phyloP scores from a whole-genome alignment of 2,888 invertebrate genomes.

The Muschampia plurimacula region DNA sequence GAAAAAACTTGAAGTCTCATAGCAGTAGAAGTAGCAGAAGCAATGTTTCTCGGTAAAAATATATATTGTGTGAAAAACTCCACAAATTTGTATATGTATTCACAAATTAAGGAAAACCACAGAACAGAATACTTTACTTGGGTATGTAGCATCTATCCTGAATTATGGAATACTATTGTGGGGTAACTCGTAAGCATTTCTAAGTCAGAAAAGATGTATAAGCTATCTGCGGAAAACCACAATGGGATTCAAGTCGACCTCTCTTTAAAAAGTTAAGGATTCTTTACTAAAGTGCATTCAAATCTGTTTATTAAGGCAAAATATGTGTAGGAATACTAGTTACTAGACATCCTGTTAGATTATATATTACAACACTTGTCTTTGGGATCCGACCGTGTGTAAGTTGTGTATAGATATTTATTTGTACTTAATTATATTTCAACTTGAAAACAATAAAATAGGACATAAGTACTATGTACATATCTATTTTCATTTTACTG shows the following conservation, averaged over 20 bases:
- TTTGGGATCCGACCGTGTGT: too few relatives aligned
- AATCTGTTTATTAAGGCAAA: neutral
- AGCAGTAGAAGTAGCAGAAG: neutral
- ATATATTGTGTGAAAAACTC: neutral
- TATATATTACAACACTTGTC: too few relatives aligned
- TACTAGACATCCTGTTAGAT: neutral
- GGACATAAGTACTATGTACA: too few relatives aligned
- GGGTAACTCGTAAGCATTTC: slow-evolving; percentile 25
- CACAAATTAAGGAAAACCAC: slow-evolving; percentile 8
- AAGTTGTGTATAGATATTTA: too few relatives aligned
- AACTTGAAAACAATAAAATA: too few relatives aligned
- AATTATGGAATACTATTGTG: slow-evolving; percentile 18
- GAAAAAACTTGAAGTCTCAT: neutral
- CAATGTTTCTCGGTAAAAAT: neutral
- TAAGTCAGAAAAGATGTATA: slow-evolving; percentile 25
- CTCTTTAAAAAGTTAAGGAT: slow-evolving; percentile 7
- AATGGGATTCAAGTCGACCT: slow-evolving; percentile 21
- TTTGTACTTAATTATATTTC: too few relatives aligned
- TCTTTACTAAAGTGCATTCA: slow-evolving; percentile 18
- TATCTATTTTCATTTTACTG: too few relatives aligned
- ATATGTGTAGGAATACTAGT: neutral
- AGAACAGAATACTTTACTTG: slow-evolving; percentile 3
- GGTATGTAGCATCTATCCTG: slow-evolving; percentile 24
- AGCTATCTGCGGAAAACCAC: slow-evolving; percentile 20
- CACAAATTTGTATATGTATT: neutral